These are phyloP conservation scores for Polymixis flavicincta DNA, from an alignment of 2,888 invertebrate species.

Conservation along the genomic window DNA sequence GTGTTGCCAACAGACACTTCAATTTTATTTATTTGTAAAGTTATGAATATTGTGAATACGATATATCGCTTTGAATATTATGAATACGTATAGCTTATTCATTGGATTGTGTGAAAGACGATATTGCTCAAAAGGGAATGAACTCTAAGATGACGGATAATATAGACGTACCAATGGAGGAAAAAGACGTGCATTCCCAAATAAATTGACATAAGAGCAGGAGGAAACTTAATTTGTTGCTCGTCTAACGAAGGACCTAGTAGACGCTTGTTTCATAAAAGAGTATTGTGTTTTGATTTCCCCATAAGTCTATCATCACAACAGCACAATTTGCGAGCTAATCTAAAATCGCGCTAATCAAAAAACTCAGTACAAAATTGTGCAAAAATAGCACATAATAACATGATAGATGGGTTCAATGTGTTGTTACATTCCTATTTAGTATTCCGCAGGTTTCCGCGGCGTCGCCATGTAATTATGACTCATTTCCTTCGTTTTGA, in stretches of 20 bases:
- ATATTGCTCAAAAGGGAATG: background rate
- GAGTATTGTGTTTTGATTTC: background rate
- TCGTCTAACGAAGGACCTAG: background rate
- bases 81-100: background rate
- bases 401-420: constrained; percentile 41
- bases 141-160: background rate
- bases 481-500: constrained; percentile 45
- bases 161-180: background rate
- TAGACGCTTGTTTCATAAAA: background rate
- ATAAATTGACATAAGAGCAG: background rate
- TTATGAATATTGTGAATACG: too few relatives aligned
- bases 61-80: too few relatives aligned
- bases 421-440: constrained; percentile 38
- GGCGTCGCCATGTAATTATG: constrained; percentile 41
- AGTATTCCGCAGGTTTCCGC: constrained; percentile 30
- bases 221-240: background rate
- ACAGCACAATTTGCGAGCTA: constrained; percentile 17
- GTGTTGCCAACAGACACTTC: too few relatives aligned
- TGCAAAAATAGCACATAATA: constrained; percentile 36
- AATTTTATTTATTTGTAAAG: too few relatives aligned
- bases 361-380: constrained; percentile 15
- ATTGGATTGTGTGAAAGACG: background rate
- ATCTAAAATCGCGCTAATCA: constrained; percentile 11
- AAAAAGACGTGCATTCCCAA: background rate
- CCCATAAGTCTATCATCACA: background rate